Base-by-base conservation (phyloP, 2,888 invertebrate genomes). In the Rotaria sp. region DNA sequence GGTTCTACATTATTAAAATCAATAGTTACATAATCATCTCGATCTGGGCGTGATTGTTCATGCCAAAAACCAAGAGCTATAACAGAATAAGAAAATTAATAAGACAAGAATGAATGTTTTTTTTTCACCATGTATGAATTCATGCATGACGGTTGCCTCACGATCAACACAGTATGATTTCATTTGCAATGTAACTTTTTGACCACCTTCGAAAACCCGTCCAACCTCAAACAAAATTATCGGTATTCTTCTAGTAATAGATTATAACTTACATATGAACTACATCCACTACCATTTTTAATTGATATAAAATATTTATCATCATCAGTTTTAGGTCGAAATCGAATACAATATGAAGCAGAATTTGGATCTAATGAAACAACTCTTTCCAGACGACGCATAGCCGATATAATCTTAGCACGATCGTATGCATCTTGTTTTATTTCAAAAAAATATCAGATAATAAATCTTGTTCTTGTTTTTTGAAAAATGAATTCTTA, bases 41-140 rank as follows among this genome's bases (percentile, higher is more conserved):
- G 48, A 45, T 84, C 84, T 24, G 48, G 52, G n/a, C 84, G 38
- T 18, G 52, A 84, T 84, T 84, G 84, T 50, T 52, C 84, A 52
- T 84, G 52, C 30, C 50, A 50, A 50, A 84, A 84, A n/a, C 35
- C 84, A 52, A 84, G 75, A 26, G 75, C 75, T 75, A 41, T 26
- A 24, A 35, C 21, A 74, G 18, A 21, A 35, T 35, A 38, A 38
- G 11, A 11, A 7, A 35, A 3, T 3, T 15, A 38, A 13, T 24
- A 38, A 1, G 8, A 59, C n/a, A 2, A 59, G 5, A 74, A 7
- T 35, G 24, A 21, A 21, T 26, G 5, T 24, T 41, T 45, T 41
- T 26, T 26, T 35, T n/a, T 45, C 45, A 80, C 45, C 80, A n/a
- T 45, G 80, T 1, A 80, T 45, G n/a, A 80, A 45, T n/a, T 80